These are phyloP conservation scores for Brotula barbata DNA, from an alignment of 2,797 vertebrate genomes.

Conservation along the genomic window DNA sequence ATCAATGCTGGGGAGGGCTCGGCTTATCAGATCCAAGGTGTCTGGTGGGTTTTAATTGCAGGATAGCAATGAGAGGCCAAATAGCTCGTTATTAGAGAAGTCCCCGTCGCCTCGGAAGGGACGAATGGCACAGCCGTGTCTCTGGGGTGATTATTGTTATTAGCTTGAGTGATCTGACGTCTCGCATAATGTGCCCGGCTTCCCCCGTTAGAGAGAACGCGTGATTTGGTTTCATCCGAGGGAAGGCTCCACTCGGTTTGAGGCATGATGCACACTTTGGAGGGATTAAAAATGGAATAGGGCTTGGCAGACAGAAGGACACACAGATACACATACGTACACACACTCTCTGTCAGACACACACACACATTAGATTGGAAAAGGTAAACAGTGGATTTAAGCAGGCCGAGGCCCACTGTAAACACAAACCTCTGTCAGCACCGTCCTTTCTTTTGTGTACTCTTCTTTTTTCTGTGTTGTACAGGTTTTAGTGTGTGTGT, in stretches of 20 bases:
- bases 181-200: slow-evolving; percentile 67
- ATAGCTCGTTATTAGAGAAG: slow-evolving; percentile 69
- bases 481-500: background rate
- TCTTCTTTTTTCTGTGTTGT: background rate
- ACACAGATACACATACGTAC: slow-evolving; percentile 8
- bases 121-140: slow-evolving; percentile 59
- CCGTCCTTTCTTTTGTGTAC: background rate
- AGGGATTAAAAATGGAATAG: slow-evolving; percentile 27
- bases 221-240: slow-evolving; percentile 51
- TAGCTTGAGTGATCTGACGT: slow-evolving; percentile 74
- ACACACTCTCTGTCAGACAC: background rate
- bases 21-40: slow-evolving; percentile 68
- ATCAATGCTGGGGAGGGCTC: slow-evolving; percentile 52
- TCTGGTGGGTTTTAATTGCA: slow-evolving; percentile 77
- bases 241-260: slow-evolving; percentile 26
- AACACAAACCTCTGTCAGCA: too few species aligned
- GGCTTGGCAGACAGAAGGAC: slow-evolving; percentile 20
- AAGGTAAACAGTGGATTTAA: slow-evolving; percentile 45
- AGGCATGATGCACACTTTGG: slow-evolving; percentile 12
- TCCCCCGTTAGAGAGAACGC: slow-evolving; percentile 46
- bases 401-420: background rate
- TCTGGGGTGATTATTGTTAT: slow-evolving; percentile 75
- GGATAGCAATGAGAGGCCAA: slow-evolving; percentile 65
- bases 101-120: slow-evolving; percentile 61
- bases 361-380: slow-evolving; percentile 36